Evolutionary conservation across 2,113 vertebrate species (phyloP), one percentile per base, ranked within the genome.

Genomic region (Mastomys coucha): DNA sequence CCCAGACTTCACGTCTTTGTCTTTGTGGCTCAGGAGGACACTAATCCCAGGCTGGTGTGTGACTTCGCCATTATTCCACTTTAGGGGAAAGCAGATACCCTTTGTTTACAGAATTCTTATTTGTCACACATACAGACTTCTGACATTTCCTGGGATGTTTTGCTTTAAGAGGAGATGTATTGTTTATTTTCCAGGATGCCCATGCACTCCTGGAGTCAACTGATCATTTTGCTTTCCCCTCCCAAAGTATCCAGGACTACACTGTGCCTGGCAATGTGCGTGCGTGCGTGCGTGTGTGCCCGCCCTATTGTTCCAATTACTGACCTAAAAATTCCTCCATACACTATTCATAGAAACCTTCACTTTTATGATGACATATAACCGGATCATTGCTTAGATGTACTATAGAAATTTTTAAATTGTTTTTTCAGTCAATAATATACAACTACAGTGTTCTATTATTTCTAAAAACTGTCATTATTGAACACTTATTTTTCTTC

Each of bases 391-490:
- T 63, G 24, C 22, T 89, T 91, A 87, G 89, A 58, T 90, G 5
- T 45, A 45, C n/a, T 89, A 63, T 28, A 63, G 39, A 75, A 73
- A 73, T 22, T 73, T 22, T 73, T 22, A n/a, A 20, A 9, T 13
- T 91, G 11, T 28, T 65, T 86, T 86, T 67, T 60, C 5, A 51
- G 42, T 31, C 63, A 36, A 19, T 51, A 87, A 80, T 84, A 1
- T 16, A 65, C 16, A 65, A 31, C 28, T 7, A 45, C 8, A 65
- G 13, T 84, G 24, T 75, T 95, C 42, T 49, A 5, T 93, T 69
- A 84, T 88, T 88, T 91, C 9, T 93, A 88, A 82, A 69, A 88
- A 95, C 51, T 88, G 49, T 39, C 14, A 84, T 87, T 69, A 17
- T 60, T 45, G 7, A 82, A 42, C 28, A 49, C 26, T 65, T 90